phyloP scores from a whole-genome alignment of 2,888 invertebrate genomes.

The Ypsolopha sequella region DNA sequence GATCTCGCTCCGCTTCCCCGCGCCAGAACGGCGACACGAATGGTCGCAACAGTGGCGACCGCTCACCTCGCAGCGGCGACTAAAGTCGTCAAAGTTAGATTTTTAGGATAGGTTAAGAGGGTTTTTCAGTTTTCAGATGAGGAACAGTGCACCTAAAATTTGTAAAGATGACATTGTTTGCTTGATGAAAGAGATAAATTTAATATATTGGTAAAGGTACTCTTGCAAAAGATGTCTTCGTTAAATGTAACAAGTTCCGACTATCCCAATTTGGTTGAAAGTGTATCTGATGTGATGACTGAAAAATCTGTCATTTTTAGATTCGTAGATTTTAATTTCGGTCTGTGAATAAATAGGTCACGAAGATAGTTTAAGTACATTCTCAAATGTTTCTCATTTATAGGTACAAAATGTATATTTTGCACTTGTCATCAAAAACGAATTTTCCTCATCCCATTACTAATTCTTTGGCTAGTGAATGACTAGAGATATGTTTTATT shows the following conservation, averaged over 20 bases:
- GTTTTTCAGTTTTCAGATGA: background rate
- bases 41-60: slow-evolving; percentile 41
- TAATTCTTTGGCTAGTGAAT: background rate
- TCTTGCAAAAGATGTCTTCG: too few species aligned
- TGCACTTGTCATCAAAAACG: background rate
- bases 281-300: too few species aligned
- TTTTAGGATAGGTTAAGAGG: too few species aligned
- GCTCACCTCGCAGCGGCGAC: slow-evolving; percentile 59
- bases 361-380: background rate
- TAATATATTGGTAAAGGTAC: too few species aligned
- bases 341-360: background rate
- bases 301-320: too few species aligned
- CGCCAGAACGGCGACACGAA: slow-evolving; percentile 47
- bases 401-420: background rate
- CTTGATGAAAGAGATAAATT: too few species aligned
- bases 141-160: background rate
- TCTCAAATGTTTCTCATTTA: background rate
- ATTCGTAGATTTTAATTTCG: too few species aligned
- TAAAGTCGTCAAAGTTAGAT: slow-evolving; percentile 15
- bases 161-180: background rate
- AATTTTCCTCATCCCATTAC: background rate
- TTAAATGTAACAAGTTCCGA: too few species aligned
- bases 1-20: slow-evolving; percentile 43
- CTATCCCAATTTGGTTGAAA: too few species aligned
- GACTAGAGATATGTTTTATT: background rate